These are phyloP conservation scores for Fragum sueziense DNA, from an alignment of 2,888 invertebrate species.

Conservation along the genomic window DNA sequence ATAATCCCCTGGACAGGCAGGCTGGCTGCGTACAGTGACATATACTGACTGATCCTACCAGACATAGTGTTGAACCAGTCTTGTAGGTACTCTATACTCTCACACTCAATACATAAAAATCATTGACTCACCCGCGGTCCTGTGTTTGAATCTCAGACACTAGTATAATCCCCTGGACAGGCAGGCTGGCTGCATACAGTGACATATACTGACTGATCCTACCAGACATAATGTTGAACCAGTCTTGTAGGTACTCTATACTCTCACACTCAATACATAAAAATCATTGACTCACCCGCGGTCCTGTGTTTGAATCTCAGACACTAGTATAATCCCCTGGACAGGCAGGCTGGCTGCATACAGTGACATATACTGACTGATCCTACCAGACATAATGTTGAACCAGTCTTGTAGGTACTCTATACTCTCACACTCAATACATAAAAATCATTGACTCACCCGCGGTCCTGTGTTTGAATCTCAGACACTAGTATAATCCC, in stretches of 20 bases:
- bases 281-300: too few species aligned
- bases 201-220: constrained; percentile 20
- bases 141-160: too few species aligned
- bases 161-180: constrained; percentile 40
- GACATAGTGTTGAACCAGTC: constrained; percentile 29
- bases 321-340: constrained; percentile 36
- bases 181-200: constrained; percentile 22
- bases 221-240: constrained; percentile 11
- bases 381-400: neutral
- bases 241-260: constrained; percentile 15
- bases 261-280: constrained; percentile 1
- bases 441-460: too few species aligned
- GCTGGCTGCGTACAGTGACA: constrained; percentile 24
- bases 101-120: too few species aligned
- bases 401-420: constrained; percentile 32
- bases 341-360: constrained; percentile 31
- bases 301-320: too few species aligned
- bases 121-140: too few species aligned
- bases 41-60: neutral
- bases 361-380: constrained; percentile 28
- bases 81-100: neutral
- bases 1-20: constrained; percentile 41
- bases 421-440: constrained; percentile 5
- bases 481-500: too few species aligned
- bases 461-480: too few species aligned